phyloP scores from a whole-genome alignment of 2,113 vertebrate species.

The Caranx ignobilis region DNA sequence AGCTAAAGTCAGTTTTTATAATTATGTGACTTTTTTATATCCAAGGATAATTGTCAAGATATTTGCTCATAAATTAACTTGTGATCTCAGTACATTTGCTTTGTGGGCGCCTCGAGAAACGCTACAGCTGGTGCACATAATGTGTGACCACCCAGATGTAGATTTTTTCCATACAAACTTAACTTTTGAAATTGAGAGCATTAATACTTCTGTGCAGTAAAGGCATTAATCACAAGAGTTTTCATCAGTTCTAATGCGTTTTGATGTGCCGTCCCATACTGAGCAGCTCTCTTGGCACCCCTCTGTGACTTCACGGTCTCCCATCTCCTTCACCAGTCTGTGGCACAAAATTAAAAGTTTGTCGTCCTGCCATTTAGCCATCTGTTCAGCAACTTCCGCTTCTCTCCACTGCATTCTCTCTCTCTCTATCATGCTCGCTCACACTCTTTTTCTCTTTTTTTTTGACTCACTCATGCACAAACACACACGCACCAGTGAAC shows the following conservation, averaged over 20 bases:
- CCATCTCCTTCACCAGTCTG: constrained; percentile 43
- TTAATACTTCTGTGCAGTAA: constrained; percentile 26
- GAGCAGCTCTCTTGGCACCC: constrained; percentile 59
- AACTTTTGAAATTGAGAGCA: constrained; percentile 45
- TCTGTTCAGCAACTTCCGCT: constrained; percentile 66
- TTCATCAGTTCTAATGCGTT: constrained; percentile 49
- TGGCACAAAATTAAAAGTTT: constrained; percentile 66
- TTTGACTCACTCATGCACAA: background rate
- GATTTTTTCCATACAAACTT: constrained; percentile 35
- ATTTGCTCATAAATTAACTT: background rate
- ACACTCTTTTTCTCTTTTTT: constrained; percentile 13
- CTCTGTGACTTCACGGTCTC: constrained; percentile 55
- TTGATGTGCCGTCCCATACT: constrained; percentile 60
- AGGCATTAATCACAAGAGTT: constrained; percentile 49
- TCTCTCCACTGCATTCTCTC: constrained; percentile 26
- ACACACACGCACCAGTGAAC: background rate
- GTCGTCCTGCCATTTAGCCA: constrained; percentile 68
- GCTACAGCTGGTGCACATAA: constrained; percentile 47
- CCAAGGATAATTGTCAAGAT: no score
- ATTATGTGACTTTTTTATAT: background rate
- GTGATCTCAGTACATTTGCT: constrained; percentile 18
- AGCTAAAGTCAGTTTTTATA: background rate
- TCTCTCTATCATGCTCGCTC: constrained; percentile 19
- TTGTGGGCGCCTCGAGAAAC: constrained; percentile 32
- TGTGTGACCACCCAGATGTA: constrained; percentile 47